Base-by-base conservation (phyloP, 2,888 invertebrate genomes). In the Sinhomidia bicolor region DNA sequence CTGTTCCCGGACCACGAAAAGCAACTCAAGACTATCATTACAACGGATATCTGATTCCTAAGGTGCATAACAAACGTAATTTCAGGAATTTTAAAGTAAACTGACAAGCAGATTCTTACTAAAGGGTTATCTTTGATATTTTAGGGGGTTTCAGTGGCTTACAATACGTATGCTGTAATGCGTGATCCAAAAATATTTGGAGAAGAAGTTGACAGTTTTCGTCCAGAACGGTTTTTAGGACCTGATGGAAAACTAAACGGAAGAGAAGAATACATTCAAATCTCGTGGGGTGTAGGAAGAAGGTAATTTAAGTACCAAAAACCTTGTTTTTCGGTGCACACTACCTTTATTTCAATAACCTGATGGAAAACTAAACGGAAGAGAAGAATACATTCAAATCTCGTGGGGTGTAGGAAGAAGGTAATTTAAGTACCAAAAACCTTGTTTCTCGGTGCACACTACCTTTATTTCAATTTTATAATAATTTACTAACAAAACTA, bases 151-250 rank as follows among this genome's bases (percentile, higher is more conserved):
- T 89, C 89, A 2, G 89, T 91, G 12, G 89, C 89, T 23, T 85
- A 90, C 17, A 91, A 91, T 54, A 90, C 91, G 0, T 91, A 91
- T 60, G 76, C 90, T 41, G 91, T 90, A 1, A 91, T 91, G 91
- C 36, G 89, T 47, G 81, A 81, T 68, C 81, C 36, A 36, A 36
- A 36, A 7, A 36, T 5, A 36, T 36, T 36, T 36, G 36, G 36
- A 7, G 36, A 36, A 0, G 91, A 91, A 60, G 89, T 90, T 0
- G 89, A 91, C 10, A 89, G 89, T 10, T 91, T 91, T 80, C 89
- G 91, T 6, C 91, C 91, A 6, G 91, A 91, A 57, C 71, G 91
- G n/a, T 91, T 91, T 54, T 74, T 91, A 12, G 85, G 79, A 9
- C 44, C 83, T 14, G 89, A 91, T 80, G 91, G 91, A 10, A 82